Conservation (phyloP, 1,140 invertebrate genomes). For the Platorchestia sp. region DNA sequence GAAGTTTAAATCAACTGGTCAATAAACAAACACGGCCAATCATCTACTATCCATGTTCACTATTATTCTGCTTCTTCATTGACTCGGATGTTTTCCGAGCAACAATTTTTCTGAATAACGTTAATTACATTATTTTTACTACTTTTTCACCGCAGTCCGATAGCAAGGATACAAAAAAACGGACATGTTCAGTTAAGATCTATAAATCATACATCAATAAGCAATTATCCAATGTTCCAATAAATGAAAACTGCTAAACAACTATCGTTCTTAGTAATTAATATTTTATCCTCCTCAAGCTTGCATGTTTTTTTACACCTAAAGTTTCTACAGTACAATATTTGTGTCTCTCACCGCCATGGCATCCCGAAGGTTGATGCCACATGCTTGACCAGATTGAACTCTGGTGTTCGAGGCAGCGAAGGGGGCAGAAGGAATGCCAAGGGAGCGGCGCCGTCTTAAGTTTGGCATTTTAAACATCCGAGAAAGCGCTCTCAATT, state of each 20-base stretch:
- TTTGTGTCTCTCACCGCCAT: not conserved
- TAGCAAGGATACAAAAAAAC: too few species aligned
- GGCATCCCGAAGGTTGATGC: not conserved
- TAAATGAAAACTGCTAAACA: not conserved
- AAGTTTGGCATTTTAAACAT: slow-evolving; percentile 52
- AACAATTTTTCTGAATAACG: too few species aligned
- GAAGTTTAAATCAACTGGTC: too few species aligned
- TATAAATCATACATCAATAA: too few species aligned
- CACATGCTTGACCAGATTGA: slow-evolving; percentile 44
- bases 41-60: too few species aligned
- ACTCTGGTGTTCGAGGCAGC: not conserved
- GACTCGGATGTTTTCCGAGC: too few species aligned
- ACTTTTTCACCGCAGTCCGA: too few species aligned
- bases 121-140: too few species aligned
- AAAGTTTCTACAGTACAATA: not conserved
- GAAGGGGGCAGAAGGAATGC: slow-evolving; percentile 19
- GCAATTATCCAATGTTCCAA: too few species aligned
- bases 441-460: slow-evolving; percentile 31
- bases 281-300: not conserved
- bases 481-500: slow-evolving; percentile 16
- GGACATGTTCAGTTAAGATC: too few species aligned
- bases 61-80: too few species aligned
- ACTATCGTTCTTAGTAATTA: not conserved
- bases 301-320: not conserved
- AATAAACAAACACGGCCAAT: too few species aligned